These are phyloP conservation scores for Diabrotica virgifera DNA, from an alignment of 1,140 invertebrate genomes.

Conservation along the genomic window DNA sequence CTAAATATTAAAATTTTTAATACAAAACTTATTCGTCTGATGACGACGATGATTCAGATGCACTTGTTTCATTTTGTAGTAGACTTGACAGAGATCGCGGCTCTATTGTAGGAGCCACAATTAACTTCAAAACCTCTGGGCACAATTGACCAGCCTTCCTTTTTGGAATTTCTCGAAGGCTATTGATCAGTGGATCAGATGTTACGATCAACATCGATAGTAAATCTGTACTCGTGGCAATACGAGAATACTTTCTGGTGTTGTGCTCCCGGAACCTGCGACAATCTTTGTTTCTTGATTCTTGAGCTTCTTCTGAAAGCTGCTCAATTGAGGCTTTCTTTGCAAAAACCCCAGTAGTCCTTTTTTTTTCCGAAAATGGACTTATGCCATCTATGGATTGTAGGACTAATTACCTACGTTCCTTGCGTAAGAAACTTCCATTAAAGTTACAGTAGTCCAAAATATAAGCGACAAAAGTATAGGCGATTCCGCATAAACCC, in stretches of 20 bases:
- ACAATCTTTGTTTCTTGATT: constrained; percentile 3
- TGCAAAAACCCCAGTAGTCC: no score
- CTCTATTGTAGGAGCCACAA: neutral
- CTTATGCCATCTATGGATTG: no score
- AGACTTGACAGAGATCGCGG: neutral
- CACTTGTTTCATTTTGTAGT: neutral
- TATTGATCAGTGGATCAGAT: neutral
- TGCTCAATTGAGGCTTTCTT: no score
- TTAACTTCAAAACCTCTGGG: neutral
- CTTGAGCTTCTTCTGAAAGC: constrained; percentile 30
- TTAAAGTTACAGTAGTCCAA: no score
- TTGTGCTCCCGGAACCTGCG: constrained; percentile 9
- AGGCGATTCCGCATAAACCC: no score
- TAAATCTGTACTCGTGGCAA: neutral
- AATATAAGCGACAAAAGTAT: no score
- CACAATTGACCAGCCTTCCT: neutral
- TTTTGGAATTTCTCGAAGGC: neutral
- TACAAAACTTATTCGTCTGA: neutral
- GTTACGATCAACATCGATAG: no score
- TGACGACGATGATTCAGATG: neutral
- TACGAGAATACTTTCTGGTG: constrained; percentile 5
- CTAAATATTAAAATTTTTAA: neutral
- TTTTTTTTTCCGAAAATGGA: no score
- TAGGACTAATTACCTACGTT: no score
- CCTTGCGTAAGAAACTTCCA: no score